Conservation (phyloP, 2,113 vertebrate genomes). For the Equus przewalskii region DNA sequence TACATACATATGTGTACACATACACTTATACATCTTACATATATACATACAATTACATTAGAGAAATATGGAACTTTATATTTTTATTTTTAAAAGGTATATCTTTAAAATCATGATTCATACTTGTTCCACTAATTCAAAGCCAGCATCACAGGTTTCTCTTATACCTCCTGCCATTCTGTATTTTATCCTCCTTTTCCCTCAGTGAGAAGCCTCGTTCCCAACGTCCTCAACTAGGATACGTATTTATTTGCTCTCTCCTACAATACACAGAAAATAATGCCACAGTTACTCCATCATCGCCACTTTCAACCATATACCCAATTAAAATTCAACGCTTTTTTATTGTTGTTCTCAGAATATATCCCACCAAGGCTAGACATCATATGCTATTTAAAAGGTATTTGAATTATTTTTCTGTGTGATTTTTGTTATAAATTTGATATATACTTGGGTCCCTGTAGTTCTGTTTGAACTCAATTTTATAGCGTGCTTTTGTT, state of each 20-base stretch:
- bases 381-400: background rate
- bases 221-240: accelerated
- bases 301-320: too few species aligned
- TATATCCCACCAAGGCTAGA: background rate
- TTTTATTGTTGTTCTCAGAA: background rate
- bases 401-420: background rate
- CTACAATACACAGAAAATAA: accelerated
- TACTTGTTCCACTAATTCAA: accelerated
- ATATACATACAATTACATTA: accelerated
- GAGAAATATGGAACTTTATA: too few species aligned
- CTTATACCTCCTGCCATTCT: accelerated
- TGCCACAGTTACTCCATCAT: background rate
- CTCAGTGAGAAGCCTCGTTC: accelerated
- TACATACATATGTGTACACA: accelerated
- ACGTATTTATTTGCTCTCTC: accelerated
- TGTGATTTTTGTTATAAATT: background rate
- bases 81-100: background rate
- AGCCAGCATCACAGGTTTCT: background rate
- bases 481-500: background rate
- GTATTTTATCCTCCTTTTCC: accelerated
- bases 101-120: background rate
- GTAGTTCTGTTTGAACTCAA: background rate
- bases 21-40: background rate
- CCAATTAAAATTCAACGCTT: background rate
- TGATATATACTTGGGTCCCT: accelerated